Conservation (phyloP, 2,888 invertebrate genomes). For the Tenthredo mesomela region DNA sequence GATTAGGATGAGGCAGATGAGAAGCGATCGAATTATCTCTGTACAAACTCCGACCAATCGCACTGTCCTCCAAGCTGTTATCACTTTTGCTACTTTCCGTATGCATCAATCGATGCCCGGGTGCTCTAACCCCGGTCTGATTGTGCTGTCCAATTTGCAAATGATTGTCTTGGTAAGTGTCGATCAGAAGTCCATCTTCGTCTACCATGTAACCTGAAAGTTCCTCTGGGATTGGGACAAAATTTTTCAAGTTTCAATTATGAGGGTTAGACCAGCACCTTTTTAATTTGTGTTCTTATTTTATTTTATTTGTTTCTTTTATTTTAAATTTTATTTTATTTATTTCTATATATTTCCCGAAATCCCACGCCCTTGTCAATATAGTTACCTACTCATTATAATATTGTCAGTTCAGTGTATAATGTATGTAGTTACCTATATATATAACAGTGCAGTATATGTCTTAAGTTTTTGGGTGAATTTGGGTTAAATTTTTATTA, state of each 20-base stretch:
- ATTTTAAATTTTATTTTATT: too few species aligned
- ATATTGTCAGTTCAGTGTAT: too few species aligned
- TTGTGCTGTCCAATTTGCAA: conserved; percentile 52
- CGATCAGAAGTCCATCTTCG: conserved; percentile 64
- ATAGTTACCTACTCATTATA: too few species aligned
- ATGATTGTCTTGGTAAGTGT: conserved; percentile 57
- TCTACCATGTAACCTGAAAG: conserved; percentile 70
- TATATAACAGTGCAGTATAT: neutral
- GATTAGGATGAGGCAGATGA: conserved; percentile 54
- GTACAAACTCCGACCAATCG: conserved; percentile 57
- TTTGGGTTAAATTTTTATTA: conserved; percentile 22
- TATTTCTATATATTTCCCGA: neutral
- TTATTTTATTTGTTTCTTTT: neutral
- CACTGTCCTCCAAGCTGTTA: conserved; percentile 66
- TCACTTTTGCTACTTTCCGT: conserved; percentile 66
- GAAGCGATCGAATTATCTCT: conserved; percentile 58
- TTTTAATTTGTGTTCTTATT: neutral
- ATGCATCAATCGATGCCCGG: conserved; percentile 56
- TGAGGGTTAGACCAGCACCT: conserved; percentile 36
- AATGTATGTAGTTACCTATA: too few species aligned
- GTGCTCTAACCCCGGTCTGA: conserved; percentile 34
- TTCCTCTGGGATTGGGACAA: conserved; percentile 28
- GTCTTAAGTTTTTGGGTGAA: neutral
- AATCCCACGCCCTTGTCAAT: neutral
- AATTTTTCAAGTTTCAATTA: conserved; percentile 10